Percentiles rank a stretch among this genome's conserved stretches.
Evolutionary conservation across 2,113 vertebrate species (phyloP).

Genomic region (Sorex araneus): DNA sequence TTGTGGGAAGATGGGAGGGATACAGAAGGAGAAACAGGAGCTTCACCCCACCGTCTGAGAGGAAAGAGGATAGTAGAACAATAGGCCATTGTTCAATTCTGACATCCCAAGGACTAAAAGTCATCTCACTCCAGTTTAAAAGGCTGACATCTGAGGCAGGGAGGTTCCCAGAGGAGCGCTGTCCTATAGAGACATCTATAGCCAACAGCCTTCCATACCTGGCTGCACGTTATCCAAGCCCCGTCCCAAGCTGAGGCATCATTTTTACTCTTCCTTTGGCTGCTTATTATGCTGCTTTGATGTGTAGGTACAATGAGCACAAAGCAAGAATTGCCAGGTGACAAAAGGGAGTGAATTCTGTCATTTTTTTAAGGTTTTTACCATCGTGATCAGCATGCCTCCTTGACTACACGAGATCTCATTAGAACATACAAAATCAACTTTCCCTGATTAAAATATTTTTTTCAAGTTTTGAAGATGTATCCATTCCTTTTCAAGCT

Average conservation of each 20-base stretch:
- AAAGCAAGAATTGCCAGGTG: not conserved
- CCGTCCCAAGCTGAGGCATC: not conserved
- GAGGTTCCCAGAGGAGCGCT: not conserved
- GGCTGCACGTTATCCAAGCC: not conserved
- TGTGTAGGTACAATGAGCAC: not conserved
- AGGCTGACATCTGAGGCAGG: not conserved
- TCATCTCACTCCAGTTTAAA: not conserved
- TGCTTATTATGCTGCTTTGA: not conserved
- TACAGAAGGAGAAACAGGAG: not conserved
- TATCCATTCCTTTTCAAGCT: not conserved
- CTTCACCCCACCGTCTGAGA: not conserved
- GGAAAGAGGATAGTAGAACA: conserved; percentile 28
- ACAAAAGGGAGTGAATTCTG: not conserved
- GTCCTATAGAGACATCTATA: not conserved
- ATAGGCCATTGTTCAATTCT: not conserved
- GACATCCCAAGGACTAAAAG: not conserved
- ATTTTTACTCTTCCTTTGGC: not conserved
- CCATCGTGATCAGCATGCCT: not conserved
- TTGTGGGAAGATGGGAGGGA: not conserved
- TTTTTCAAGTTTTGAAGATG: not conserved
- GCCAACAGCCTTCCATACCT: not conserved
- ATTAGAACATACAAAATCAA: conserved; percentile 27
- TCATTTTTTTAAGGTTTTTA: conserved; percentile 34
- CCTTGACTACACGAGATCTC: not conserved
- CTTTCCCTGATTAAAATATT: conserved; percentile 42